A percentile compares a stretch with the other conserved stretches of the same genome.
Conservation (phyloP, 2,888 invertebrate genomes). For the Caenorhabditis angaria region DNA sequence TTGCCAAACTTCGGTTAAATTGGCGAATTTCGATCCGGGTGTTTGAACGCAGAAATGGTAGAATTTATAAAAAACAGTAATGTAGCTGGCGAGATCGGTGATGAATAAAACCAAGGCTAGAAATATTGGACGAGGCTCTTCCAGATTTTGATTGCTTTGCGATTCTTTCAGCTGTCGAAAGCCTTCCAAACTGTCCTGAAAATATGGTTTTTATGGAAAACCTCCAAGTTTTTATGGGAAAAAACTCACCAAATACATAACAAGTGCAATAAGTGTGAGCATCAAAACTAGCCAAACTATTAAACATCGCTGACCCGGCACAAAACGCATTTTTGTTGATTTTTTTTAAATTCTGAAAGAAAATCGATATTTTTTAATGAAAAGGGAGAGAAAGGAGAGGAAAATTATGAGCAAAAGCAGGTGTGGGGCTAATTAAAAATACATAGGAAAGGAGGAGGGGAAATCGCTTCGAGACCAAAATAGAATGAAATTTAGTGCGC, state of each 20-base stretch:
- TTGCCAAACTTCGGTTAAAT: constrained; percentile 12
- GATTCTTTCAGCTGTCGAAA: no score
- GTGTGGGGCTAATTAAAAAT: background rate
- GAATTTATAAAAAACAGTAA: constrained; percentile 15
- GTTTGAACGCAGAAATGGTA: no score
- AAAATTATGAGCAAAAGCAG: constrained; percentile 14
- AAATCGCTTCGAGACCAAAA: background rate
- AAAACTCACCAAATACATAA: constrained; percentile 44
- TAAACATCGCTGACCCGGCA: constrained; percentile 40
- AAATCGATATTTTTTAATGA: background rate
- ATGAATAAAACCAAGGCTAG: constrained; percentile 25
- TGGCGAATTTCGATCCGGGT: constrained; percentile 17
- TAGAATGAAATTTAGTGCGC: no score
- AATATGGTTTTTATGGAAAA: background rate
- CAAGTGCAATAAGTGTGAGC: constrained; percentile 27
- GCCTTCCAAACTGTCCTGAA: background rate
- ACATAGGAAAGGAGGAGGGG: background rate
- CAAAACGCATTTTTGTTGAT: constrained; percentile 26
- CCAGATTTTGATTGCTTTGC: no score
- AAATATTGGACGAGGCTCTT: constrained; percentile 22
- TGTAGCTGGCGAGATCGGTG: constrained; percentile 27
- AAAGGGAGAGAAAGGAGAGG: constrained; percentile 17
- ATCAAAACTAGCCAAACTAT: constrained; percentile 20
- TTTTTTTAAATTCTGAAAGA: background rate
- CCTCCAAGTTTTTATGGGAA: background rate